phyloP scores from a whole-genome alignment of 2,113 vertebrate genomes.

The Procavia capensis region DNA sequence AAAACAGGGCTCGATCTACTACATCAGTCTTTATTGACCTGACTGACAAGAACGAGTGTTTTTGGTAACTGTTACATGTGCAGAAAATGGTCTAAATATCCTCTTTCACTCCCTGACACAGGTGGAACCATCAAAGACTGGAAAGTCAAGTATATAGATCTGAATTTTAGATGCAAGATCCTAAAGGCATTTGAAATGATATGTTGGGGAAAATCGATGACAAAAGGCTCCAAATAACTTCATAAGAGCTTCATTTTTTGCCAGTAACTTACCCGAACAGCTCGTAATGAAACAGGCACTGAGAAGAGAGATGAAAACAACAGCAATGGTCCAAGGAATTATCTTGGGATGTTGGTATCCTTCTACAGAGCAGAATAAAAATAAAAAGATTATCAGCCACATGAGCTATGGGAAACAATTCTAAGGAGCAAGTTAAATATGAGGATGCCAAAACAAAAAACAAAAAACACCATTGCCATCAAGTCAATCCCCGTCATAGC shows the following conservation, averaged over 20 bases:
- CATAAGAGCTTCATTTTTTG: neutral
- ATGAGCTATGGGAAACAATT: neutral
- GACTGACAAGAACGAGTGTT: no score
- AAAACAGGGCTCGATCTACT: neutral
- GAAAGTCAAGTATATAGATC: neutral
- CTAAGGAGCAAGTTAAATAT: neutral
- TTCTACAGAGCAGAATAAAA: neutral
- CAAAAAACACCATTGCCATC: no score
- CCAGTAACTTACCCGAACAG: constrained; percentile 59
- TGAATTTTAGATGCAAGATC: neutral
- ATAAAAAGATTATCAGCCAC: neutral
- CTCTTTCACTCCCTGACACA: neutral
- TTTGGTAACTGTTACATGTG: neutral
- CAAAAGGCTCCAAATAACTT: neutral
- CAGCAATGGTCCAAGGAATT: neutral
- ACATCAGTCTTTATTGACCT: neutral
- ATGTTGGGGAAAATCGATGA: neutral
- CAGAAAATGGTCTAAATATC: neutral
- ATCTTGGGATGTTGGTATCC: neutral
- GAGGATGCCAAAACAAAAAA: neutral
- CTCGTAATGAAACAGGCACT: constrained; percentile 59
- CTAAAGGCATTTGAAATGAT: neutral
- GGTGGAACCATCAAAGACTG: neutral
- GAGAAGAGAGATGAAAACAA: constrained; percentile 48
- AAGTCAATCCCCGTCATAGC: no score